Conservation (phyloP, 2,113 vertebrate species). For the Pterocles orientalis region DNA sequence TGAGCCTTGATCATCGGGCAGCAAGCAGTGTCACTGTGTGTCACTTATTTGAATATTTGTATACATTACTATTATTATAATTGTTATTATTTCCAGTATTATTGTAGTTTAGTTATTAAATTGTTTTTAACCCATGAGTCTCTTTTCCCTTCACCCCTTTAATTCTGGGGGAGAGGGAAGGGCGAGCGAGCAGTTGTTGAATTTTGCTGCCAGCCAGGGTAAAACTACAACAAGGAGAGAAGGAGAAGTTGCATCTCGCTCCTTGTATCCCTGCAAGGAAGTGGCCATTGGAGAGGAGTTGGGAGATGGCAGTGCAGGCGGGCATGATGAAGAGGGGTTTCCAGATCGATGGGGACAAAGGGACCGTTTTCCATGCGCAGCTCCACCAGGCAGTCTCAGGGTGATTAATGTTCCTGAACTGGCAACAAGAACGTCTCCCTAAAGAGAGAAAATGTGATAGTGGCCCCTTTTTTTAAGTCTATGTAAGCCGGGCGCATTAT, state of each 20-base stretch:
- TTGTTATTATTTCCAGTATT: no score
- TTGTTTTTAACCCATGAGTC: no score
- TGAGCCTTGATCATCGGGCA: no score
- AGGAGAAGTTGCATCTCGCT: neutral
- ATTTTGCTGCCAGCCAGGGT: no score
- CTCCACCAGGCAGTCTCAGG: neutral
- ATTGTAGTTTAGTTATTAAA: no score
- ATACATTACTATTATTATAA: no score
- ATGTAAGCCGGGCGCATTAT: conserved; percentile 15
- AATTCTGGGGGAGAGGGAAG: no score
- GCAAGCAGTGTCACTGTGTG: no score
- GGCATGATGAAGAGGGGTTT: neutral
- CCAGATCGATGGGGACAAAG: neutral
- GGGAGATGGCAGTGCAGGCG: neutral
- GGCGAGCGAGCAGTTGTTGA: no score
- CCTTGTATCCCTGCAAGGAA: neutral
- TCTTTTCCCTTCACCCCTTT: no score
- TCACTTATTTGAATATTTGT: no score
- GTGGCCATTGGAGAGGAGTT: fast-evolving
- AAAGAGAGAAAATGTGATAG: conserved; percentile 14
- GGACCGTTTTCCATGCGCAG: neutral
- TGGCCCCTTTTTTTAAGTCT: neutral
- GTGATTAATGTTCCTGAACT: neutral
- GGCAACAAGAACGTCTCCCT: neutral
- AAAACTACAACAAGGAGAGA: neutral